Percentiles rank a stretch among this genome's conserved stretches.
Conservation (phyloP, 2,113 vertebrate genomes). For the Cavia aperea region DNA sequence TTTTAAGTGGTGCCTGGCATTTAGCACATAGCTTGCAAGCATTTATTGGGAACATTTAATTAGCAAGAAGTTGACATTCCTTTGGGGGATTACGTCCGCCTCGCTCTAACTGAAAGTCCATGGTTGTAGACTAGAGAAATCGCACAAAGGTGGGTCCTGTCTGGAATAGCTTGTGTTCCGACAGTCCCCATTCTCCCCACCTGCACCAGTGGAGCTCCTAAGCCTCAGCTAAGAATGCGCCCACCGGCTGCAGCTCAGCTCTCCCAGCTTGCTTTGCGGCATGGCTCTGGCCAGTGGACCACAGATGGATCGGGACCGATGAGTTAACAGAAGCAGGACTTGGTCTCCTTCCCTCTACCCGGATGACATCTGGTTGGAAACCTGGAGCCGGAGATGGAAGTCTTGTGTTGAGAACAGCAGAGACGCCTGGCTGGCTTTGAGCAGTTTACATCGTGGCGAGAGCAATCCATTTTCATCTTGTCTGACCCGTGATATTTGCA, state of each 20-base stretch:
- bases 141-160: background rate
- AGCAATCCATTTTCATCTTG: background rate
- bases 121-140: background rate
- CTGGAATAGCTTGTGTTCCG: background rate
- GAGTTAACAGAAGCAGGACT: background rate
- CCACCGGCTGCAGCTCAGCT: background rate
- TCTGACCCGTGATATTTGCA: background rate
- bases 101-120: background rate
- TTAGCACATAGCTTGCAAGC: background rate
- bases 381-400: background rate
- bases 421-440: background rate
- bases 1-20: background rate
- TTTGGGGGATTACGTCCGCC: background rate
- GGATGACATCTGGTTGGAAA: background rate
- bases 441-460: background rate
- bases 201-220: background rate
- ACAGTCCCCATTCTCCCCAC: background rate
- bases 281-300: background rate
- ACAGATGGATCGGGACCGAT: background rate
- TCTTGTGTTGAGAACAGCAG: background rate
- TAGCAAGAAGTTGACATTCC: background rate
- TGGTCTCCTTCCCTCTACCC: background rate
- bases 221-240: background rate
- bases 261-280: background rate
- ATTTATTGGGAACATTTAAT: background rate